These are phyloP conservation scores for Malacoctenus gilli DNA, from an alignment of 2,797 vertebrate genomes.

Conservation along the genomic window DNA sequence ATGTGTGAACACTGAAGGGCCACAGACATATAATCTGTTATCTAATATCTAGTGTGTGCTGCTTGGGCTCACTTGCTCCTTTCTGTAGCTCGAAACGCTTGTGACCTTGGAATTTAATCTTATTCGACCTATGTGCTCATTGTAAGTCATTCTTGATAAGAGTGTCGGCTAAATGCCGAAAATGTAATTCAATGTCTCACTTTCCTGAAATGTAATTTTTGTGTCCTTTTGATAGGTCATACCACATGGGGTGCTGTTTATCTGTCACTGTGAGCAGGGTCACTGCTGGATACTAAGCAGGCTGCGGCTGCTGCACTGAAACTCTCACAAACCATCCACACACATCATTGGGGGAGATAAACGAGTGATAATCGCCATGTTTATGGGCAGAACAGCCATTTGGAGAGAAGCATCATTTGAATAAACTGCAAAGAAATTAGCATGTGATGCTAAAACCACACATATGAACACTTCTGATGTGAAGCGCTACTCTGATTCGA, in stretches of 20 bases:
- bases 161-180: constrained; percentile 57
- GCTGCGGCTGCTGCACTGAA: constrained; percentile 30
- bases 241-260: constrained; percentile 44
- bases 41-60: constrained; percentile 53
- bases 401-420: constrained; percentile 17
- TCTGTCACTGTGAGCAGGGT: constrained; percentile 40
- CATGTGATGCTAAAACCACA: not conserved
- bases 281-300: constrained; percentile 34
- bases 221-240: constrained; percentile 67
- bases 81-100: constrained; percentile 56
- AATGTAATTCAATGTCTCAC: constrained; percentile 65
- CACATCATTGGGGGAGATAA: constrained; percentile 23
- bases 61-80: constrained; percentile 54
- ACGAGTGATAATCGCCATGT: constrained; percentile 44
- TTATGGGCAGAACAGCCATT: constrained; percentile 14
- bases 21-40: constrained; percentile 44
- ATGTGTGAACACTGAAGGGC: constrained; percentile 39
- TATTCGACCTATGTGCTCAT: constrained; percentile 66
- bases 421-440: constrained; percentile 24
- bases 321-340: constrained; percentile 48
- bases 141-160: constrained; percentile 68
- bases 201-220: constrained; percentile 65
- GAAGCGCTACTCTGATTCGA: not conserved
- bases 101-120: constrained; percentile 75
- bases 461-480: not conserved